Evolutionary conservation across 2,888 invertebrate genomes (phyloP), one percentile per base, ranked within the genome.

Genomic region (Archips crataeganus): DNA sequence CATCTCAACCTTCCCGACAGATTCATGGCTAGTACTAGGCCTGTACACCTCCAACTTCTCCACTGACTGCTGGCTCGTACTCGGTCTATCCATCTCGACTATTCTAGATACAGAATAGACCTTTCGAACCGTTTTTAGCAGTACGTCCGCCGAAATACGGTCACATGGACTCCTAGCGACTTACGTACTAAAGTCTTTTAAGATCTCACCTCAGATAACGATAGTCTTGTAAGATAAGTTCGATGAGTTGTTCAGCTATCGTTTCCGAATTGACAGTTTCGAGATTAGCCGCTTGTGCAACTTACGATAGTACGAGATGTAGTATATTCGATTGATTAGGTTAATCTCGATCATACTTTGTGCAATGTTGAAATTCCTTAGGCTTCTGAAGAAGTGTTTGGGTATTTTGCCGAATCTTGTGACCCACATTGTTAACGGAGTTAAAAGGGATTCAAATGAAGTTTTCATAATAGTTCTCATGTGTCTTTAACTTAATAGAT

Each of bases 261-360:
- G 79, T 80, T 73, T 77, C 68, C 66, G 77, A 83, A 85, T 88
- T 92, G 93, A 91, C 91, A 92, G 87, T 80, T 88, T 85, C 76
- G 69, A 89, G 92, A 93, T 93, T 87, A 87, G 68, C 75, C 83
- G 81, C 85, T 93, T 93, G 93, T 88, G 94, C 90, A 94, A 93
- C 80, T 47, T 75, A 75, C 75, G 87, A 89, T 87, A 87, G 78
- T 79, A 54, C 67, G 77, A 80, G 85, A 84, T 83, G 84, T 75
- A 78, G 77, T 80, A 6, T 39, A 32, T 85, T 84, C 79, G 79
- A 78, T 73, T 86, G 89, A 90, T 89, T 83, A 85, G 61, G 77
- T 78, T 87, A 87, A 90, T 90, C 89, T 82, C 75, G 72, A 65
- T 75, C 76, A 75, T 81, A 81, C 60, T 82, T 79, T 81, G 75